Conservation (phyloP, 2,797 vertebrate genomes). For the Chaetophractus vellerosus region DNA sequence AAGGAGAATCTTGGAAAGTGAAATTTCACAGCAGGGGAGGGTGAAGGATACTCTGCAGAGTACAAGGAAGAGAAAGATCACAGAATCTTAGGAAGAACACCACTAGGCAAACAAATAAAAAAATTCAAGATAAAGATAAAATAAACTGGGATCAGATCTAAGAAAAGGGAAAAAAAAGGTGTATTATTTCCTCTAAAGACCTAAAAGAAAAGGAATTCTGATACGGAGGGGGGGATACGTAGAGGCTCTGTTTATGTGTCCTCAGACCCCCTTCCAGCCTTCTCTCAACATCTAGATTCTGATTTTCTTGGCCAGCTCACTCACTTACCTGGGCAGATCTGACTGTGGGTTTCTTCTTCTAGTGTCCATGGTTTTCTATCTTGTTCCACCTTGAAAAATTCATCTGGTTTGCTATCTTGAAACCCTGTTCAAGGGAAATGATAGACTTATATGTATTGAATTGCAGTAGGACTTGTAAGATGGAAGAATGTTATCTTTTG, state of each 20-base stretch:
- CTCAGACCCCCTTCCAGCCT: background rate
- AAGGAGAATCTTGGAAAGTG: background rate
- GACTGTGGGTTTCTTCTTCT: background rate
- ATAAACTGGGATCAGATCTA: background rate
- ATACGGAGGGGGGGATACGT: background rate
- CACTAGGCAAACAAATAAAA: background rate
- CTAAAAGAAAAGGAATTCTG: background rate
- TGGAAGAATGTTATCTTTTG: background rate
- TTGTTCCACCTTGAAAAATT: background rate
- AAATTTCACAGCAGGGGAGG: background rate
- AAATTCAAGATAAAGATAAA: constrained; percentile 1
- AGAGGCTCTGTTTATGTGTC: background rate
- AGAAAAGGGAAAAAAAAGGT: background rate
- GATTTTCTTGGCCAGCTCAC: background rate
- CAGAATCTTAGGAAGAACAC: background rate
- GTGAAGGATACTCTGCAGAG: background rate
- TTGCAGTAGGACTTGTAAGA: too few relatives aligned
- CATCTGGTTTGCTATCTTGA: constrained; percentile 41
- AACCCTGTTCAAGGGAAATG: constrained; percentile 43
- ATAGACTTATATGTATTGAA: background rate
- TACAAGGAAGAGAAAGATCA: background rate
- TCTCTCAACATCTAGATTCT: background rate
- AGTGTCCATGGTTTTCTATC: constrained; percentile 30
- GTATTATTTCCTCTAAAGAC: background rate
- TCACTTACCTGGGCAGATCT: background rate